A percentile compares a stretch with the other conserved stretches of the same genome.
These are phyloP conservation scores for Cosmia pyralina DNA, from an alignment of 2,888 invertebrate genomes.

Conservation along the genomic window DNA sequence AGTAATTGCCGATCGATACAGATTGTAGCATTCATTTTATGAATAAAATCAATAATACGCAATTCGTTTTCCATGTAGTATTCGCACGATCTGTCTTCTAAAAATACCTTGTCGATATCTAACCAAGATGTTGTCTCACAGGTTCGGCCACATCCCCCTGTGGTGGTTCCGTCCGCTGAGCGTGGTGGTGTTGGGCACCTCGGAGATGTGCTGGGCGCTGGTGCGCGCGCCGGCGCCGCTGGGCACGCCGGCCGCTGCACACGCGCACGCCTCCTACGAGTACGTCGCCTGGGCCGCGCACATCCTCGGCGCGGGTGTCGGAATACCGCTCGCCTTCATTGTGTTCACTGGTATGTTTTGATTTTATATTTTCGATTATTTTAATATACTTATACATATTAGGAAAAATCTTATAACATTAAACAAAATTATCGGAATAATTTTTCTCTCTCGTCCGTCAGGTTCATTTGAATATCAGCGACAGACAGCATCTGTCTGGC, in stretches of 20 bases:
- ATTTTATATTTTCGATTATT: background rate
- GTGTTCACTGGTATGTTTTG: slow-evolving; percentile 84
- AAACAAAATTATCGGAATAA: background rate
- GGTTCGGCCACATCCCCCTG: slow-evolving; percentile 84
- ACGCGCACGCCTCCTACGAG: slow-evolving; percentile 62
- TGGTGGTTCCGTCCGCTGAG: slow-evolving; percentile 90
- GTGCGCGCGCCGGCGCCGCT: slow-evolving; percentile 57
- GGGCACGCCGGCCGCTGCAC: slow-evolving; percentile 55
- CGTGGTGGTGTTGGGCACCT: slow-evolving; percentile 91
- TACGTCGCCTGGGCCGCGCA: slow-evolving; percentile 93
- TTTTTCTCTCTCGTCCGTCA: background rate
- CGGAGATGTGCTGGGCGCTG: slow-evolving; percentile 90
- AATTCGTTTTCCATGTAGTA: background rate
- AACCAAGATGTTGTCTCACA: slow-evolving; percentile 51
- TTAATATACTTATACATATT: background rate
- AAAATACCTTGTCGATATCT: background rate
- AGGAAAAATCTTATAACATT: no score
- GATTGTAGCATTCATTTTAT: background rate
- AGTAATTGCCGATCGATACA: background rate
- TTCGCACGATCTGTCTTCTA: background rate
- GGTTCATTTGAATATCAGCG: background rate
- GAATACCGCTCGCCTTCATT: slow-evolving; percentile 91
- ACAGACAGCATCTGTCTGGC: background rate
- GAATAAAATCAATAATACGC: background rate
- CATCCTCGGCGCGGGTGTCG: slow-evolving; percentile 92